Conservation (phyloP, 2,113 vertebrate species). For the Macquaria ambigua region DNA sequence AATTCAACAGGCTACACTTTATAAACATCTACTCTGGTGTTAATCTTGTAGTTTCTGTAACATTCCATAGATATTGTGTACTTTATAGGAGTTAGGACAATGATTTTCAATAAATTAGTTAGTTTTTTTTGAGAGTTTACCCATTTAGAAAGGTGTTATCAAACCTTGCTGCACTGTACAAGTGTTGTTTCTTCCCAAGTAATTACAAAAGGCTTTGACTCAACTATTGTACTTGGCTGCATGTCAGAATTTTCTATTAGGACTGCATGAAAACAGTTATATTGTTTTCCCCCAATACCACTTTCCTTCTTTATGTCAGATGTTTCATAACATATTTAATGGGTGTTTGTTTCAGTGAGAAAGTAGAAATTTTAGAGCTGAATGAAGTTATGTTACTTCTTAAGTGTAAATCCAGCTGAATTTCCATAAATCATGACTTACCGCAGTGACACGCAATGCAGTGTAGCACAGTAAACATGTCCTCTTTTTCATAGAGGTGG, state of each 20-base stretch:
- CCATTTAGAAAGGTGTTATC: not conserved
- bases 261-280: not conserved
- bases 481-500: too few species aligned
- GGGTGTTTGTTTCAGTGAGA: not conserved
- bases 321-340: not conserved
- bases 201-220: slow-evolving; percentile 10
- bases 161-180: not conserved
- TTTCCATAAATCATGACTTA: too few species aligned
- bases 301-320: not conserved
- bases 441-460: too few species aligned
- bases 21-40: not conserved
- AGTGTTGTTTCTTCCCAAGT: not conserved
- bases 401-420: too few species aligned
- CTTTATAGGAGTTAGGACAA: not conserved
- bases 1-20: not conserved
- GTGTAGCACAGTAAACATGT: too few species aligned
- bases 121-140: not conserved
- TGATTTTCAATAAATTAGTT: not conserved
- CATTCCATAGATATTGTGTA: not conserved
- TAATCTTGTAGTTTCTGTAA: not conserved
- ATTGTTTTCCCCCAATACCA: not conserved
- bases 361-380: not conserved
- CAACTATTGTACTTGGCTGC: not conserved
- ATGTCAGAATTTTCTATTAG: slow-evolving; percentile 6
- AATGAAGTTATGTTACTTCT: too few species aligned